Evolutionary conservation across 2,113 vertebrate genomes (phyloP).

Genomic region (Myotis brandtii): DNA sequence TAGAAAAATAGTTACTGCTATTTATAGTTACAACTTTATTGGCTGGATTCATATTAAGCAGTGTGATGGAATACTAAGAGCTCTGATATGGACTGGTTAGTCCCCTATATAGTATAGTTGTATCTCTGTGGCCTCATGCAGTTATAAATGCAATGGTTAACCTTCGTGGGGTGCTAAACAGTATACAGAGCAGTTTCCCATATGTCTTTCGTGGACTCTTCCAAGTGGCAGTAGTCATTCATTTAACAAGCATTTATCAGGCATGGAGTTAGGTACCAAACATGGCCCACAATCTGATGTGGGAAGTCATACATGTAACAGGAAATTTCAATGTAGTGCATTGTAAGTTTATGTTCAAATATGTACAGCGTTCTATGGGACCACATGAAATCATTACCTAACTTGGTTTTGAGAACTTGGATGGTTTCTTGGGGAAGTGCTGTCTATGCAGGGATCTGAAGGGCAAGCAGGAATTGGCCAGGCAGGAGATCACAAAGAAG

Average conservation of each 20-base stretch:
- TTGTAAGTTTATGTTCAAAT: not conserved
- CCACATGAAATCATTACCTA: not conserved
- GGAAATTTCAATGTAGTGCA: not conserved
- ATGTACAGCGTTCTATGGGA: not conserved
- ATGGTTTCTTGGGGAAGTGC: not conserved
- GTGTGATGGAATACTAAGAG: not conserved
- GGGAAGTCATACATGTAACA: not conserved
- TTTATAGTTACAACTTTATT: not conserved
- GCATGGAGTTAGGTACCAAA: not conserved
- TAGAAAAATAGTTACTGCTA: not conserved
- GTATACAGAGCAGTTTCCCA: not conserved
- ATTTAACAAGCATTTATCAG: not conserved
- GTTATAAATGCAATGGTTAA: not conserved
- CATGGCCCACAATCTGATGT: not conserved
- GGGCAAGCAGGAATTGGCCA: not conserved
- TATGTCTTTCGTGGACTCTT: not conserved
- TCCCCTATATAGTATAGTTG: not conserved
- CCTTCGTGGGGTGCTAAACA: not conserved
- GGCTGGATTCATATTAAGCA: not conserved
- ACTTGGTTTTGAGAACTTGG: conserved; percentile 28
- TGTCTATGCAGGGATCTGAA: not conserved
- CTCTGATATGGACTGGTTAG: not conserved
- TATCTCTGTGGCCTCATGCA: not conserved
- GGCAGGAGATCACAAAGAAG: not conserved
- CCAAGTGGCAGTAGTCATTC: not conserved